These are phyloP conservation scores for Drosophila kurseongensis DNA, from an alignment of 1,140 invertebrate genomes.

Conservation along the genomic window DNA sequence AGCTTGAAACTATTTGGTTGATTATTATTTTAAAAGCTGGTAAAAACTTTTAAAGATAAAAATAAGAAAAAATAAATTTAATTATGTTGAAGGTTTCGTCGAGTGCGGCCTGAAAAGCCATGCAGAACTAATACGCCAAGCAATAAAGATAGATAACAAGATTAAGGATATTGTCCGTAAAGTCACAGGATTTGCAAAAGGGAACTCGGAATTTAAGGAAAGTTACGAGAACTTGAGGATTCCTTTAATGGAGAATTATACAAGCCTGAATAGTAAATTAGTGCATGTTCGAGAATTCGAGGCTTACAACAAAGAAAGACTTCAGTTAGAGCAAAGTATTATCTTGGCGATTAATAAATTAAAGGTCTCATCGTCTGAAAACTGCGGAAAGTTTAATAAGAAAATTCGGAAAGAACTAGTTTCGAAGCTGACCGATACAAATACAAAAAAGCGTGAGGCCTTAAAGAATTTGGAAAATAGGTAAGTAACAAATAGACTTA, in stretches of 20 bases:
- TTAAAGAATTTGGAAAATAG: background rate
- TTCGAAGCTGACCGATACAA: background rate
- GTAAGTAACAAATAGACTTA: background rate
- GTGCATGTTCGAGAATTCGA: background rate
- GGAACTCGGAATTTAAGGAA: background rate
- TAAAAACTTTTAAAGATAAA: background rate
- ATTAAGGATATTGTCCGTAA: background rate
- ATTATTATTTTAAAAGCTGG: background rate
- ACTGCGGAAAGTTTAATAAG: background rate
- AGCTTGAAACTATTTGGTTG: background rate
- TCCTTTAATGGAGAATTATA: slow-evolving; percentile 4
- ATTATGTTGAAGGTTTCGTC: background rate
- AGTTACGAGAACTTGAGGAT: background rate
- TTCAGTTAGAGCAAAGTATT: background rate
- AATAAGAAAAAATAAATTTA: background rate
- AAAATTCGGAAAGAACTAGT: background rate
- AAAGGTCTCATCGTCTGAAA: background rate
- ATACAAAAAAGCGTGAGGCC: background rate
- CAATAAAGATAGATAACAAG: background rate
- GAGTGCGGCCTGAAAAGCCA: slow-evolving; percentile 1
- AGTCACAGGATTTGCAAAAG: background rate
- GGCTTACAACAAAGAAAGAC: background rate
- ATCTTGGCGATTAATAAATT: background rate
- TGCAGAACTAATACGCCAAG: slow-evolving; percentile 2
- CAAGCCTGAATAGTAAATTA: background rate